A percentile compares a stretch with the other conserved stretches of the same genome.
Conservation (phyloP, 2,888 invertebrate genomes). For the Sinohyriopsis cumingii region DNA sequence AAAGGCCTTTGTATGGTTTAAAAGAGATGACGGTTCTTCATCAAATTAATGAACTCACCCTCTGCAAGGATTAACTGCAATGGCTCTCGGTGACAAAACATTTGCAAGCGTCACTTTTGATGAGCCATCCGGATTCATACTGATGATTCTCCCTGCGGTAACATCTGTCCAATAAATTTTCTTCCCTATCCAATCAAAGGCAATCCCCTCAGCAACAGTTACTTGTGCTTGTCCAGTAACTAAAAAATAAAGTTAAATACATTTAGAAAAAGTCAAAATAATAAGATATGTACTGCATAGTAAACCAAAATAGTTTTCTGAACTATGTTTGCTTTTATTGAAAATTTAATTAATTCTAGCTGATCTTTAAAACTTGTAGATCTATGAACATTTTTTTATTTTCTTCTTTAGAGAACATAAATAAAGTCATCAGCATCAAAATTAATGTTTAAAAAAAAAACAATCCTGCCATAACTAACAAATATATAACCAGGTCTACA, state of each 20-base stretch:
- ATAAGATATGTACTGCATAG: no score
- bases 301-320: no score
- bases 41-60: conserved; percentile 75
- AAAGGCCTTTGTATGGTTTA: no score
- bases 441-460: no score
- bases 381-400: no score
- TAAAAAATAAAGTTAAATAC: conserved; percentile 2
- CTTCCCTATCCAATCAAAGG: conserved; percentile 95
- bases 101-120: conserved; percentile 92
- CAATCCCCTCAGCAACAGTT: conserved; percentile 56
- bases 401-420: no score
- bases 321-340: no score
- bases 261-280: background rate
- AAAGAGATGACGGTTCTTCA: background rate
- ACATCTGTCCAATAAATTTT: conserved; percentile 99
- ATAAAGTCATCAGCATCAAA: no score
- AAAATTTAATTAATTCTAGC: no score
- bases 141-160: conserved; percentile 72
- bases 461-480: no score
- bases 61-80: conserved; percentile 97
- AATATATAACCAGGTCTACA: no score
- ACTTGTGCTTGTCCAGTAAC: conserved; percentile 3
- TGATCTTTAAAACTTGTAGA: no score
- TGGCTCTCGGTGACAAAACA: conserved; percentile 93
- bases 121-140: conserved; percentile 88